These are phyloP conservation scores for Cathartes aura DNA, from an alignment of 2,113 vertebrate species.

Conservation along the genomic window DNA sequence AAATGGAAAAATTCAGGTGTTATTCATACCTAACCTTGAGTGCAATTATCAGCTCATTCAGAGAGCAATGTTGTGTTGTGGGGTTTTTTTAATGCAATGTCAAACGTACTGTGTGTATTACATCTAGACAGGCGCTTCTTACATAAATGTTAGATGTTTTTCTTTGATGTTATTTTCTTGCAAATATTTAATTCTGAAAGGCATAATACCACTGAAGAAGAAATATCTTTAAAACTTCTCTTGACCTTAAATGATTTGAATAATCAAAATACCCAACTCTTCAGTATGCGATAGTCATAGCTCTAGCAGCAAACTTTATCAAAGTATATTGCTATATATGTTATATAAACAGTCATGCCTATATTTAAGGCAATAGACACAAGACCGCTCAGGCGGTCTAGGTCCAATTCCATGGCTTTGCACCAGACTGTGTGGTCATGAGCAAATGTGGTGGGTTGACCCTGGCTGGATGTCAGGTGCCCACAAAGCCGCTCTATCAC, in stretches of 20 bases:
- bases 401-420: not conserved
- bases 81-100: not conserved
- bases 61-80: not conserved
- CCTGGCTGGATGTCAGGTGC: not conserved
- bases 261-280: not conserved
- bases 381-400: not conserved
- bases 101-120: not conserved
- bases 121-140: not conserved
- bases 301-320: not conserved
- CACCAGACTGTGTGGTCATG: not conserved
- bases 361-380: not conserved
- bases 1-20: not conserved
- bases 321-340: not conserved
- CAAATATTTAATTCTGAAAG: not conserved
- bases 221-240: not conserved
- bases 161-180: not conserved
- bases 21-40: not conserved
- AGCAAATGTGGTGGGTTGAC: not conserved
- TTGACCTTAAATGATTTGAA: not conserved
- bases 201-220: not conserved
- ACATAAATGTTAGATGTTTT: not conserved
- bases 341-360: not conserved
- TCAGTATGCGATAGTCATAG: not conserved
- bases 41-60: not conserved
- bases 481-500: rapidly evolving